A percentile compares a stretch with the other conserved stretches of the same genome.
Evolutionary conservation across 2,113 vertebrate species (phyloP).

Genomic region (Ellobius talpinus): DNA sequence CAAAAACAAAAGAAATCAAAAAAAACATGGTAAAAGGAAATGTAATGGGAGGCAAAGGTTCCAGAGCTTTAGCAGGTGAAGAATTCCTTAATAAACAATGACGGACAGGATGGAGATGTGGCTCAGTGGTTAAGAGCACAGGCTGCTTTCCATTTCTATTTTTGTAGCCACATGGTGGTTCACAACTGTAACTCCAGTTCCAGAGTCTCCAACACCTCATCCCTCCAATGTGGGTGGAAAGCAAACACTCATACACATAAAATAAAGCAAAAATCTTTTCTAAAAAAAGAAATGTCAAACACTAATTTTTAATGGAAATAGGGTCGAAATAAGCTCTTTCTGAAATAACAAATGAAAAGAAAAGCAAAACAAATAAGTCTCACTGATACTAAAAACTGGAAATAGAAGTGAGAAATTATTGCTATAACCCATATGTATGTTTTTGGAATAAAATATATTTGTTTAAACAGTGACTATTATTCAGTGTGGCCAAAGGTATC

Average conservation of each 20-base stretch:
- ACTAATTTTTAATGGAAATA: slow-evolving; percentile 32
- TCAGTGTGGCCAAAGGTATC: neutral
- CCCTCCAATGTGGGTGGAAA: neutral
- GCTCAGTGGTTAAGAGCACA: neutral
- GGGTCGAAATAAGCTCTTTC: neutral
- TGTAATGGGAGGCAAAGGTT: neutral
- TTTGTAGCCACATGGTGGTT: no score
- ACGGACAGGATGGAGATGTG: neutral
- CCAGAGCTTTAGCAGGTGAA: neutral
- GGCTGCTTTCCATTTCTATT: neutral
- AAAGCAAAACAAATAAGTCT: neutral
- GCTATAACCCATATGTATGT: neutral
- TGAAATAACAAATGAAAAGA: neutral
- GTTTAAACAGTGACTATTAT: neutral
- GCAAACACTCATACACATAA: neutral
- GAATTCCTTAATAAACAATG: slow-evolving; percentile 17
- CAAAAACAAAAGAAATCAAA: slow-evolving; percentile 21
- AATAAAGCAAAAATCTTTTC: neutral
- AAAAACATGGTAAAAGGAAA: neutral
- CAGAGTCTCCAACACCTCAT: neutral
- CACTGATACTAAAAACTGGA: slow-evolving; percentile 14
- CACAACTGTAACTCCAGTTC: neutral
- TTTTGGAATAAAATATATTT: slow-evolving; percentile 24
- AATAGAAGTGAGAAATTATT: neutral
- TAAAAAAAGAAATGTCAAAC: neutral